These are phyloP conservation scores for Arothron firmamentum DNA, from an alignment of 2,113 vertebrate species.

Conservation along the genomic window DNA sequence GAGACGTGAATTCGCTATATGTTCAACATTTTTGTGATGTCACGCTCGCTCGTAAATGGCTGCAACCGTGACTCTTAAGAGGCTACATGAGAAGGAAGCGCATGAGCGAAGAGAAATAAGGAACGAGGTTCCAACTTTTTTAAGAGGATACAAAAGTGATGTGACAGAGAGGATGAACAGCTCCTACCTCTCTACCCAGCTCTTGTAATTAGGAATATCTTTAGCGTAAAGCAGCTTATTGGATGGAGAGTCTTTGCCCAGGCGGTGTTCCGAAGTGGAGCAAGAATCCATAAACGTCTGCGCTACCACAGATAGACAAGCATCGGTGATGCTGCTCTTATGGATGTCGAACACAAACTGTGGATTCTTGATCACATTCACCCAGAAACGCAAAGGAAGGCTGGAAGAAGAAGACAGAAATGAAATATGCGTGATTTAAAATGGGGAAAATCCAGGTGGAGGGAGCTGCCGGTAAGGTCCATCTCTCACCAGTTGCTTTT, in stretches of 20 bases:
- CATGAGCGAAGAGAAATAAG: conserved; percentile 31
- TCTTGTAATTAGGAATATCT: conserved; percentile 99
- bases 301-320: conserved; percentile 95
- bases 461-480: background rate
- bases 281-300: conserved; percentile 99
- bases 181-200: conserved; percentile 96
- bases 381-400: conserved; percentile 97
- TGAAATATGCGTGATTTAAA: background rate
- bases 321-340: conserved; percentile 98
- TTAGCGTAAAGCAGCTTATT: conserved; percentile 98
- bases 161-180: conserved; percentile 9
- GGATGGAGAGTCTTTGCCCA: conserved; percentile 97
- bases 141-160: conserved; percentile 30
- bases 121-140: conserved; percentile 31
- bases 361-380: conserved; percentile 98
- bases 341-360: conserved; percentile 99
- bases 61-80: conserved; percentile 10
- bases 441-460: too few relatives aligned
- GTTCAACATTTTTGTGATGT: conserved; percentile 23
- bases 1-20: conserved; percentile 15
- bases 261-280: conserved; percentile 94
- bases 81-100: conserved; percentile 13
- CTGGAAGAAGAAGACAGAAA: conserved; percentile 63
- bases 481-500: conserved; percentile 95
- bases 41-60: conserved; percentile 22